phyloP scores from a whole-genome alignment of 1,140 invertebrate species.

The Cydia fagiglandana region DNA sequence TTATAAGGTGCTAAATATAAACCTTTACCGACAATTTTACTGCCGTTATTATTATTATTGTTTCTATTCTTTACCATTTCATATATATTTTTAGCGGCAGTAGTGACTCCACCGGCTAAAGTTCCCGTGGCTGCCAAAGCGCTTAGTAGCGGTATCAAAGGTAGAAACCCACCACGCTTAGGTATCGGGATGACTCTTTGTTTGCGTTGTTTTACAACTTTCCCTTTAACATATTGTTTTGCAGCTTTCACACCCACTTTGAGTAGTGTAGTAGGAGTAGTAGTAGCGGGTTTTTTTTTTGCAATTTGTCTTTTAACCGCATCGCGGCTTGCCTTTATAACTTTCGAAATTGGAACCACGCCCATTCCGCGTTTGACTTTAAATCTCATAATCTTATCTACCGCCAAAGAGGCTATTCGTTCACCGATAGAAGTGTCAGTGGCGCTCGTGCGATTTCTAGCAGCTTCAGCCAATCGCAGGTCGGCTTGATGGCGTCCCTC shows the following conservation, averaged over 20 bases:
- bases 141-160: not conserved
- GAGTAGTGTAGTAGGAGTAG: too few relatives aligned
- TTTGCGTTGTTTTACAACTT: not conserved
- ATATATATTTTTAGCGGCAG: slow-evolving; percentile 2
- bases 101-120: not conserved
- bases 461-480: not conserved
- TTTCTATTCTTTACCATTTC: not conserved
- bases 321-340: not conserved
- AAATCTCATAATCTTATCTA: not conserved
- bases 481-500: slow-evolving; percentile 2
- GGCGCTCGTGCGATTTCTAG: too few relatives aligned
- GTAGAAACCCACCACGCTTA: not conserved
- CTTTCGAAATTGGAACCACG: not conserved
- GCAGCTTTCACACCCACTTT: not conserved
- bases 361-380: slow-evolving; percentile 7
- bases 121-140: slow-evolving; percentile 7
- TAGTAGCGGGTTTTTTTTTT: too few relatives aligned
- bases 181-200: not conserved
- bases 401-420: not conserved
- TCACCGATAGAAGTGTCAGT: not conserved
- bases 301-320: not conserved
- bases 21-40: not conserved
- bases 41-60: not conserved
- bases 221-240: not conserved
- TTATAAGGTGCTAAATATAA: not conserved